Percentiles rank a stretch among this genome's conserved stretches.
Conservation (phyloP, 2,797 vertebrate genomes). For the Hephaestus fuliginosus region DNA sequence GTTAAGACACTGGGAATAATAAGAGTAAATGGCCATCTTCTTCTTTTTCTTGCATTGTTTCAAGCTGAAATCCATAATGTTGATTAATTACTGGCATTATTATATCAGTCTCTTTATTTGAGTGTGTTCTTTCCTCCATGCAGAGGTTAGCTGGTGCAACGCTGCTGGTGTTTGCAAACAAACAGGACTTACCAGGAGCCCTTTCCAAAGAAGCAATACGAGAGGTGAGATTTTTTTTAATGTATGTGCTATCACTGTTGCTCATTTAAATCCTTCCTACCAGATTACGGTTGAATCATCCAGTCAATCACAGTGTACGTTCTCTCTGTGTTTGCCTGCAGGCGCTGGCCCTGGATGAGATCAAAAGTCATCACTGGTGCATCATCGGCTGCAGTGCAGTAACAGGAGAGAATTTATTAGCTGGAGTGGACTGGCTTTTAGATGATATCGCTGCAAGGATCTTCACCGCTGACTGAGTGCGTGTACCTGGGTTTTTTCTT, state of each 20-base stretch:
- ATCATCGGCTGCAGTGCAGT: conserved; percentile 93
- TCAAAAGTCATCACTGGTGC: conserved; percentile 94
- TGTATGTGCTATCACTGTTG: no score
- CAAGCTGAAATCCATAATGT: neutral
- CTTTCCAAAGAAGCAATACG: conserved; percentile 74
- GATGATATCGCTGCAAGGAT: conserved; percentile 91
- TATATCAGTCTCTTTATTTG: neutral
- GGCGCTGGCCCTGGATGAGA: conserved; percentile 88
- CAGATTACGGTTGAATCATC: neutral
- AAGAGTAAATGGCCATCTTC: neutral
- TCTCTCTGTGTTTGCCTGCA: conserved; percentile 52
- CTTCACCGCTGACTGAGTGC: conserved; percentile 88
- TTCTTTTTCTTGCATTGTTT: neutral
- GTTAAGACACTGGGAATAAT: neutral
- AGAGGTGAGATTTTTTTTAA: conserved; percentile 55
- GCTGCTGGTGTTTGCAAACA: conserved; percentile 91
- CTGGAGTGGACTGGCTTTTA: conserved; percentile 91
- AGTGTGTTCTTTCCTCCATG: neutral
- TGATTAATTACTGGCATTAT: neutral
- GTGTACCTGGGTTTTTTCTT: fast-evolving
- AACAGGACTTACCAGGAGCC: conserved; percentile 77
- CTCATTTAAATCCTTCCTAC: neutral
- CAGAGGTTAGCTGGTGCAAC: conserved; percentile 93
- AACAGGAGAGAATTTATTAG: conserved; percentile 91
- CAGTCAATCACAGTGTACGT: neutral